These are phyloP conservation scores for Caenorhabditis latens DNA, from an alignment of 1,140 invertebrate genomes.

Conservation along the genomic window DNA sequence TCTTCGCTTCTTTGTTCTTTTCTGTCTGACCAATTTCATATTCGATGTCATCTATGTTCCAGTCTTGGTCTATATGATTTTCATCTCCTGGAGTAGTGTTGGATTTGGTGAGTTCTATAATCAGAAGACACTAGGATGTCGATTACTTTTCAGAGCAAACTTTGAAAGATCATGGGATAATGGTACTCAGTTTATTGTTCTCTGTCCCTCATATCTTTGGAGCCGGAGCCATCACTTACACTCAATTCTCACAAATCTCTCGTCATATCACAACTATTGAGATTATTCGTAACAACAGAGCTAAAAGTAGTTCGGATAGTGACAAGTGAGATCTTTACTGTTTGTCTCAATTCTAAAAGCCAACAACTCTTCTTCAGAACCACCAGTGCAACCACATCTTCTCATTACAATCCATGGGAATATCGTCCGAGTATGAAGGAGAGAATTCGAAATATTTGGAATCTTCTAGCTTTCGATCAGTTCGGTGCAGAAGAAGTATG, in stretches of 20 bases:
- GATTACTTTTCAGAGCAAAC: constrained; percentile 19
- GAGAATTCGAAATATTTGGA: constrained; percentile 36
- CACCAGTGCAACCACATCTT: background rate
- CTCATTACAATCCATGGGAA: constrained; percentile 1
- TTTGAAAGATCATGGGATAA: background rate
- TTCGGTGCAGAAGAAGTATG: background rate
- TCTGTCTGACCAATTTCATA: constrained; percentile 12
- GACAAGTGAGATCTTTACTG: background rate
- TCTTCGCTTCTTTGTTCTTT: constrained; percentile 20
- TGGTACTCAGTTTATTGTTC: constrained; percentile 20
- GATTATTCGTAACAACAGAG: background rate
- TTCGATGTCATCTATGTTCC: constrained; percentile 12
- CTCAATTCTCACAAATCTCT: constrained; percentile 47
- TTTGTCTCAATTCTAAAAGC: too few relatives aligned
- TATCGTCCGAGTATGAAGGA: background rate
- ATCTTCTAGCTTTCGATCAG: constrained; percentile 12
- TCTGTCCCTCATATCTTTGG: constrained; percentile 13
- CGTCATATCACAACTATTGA: constrained; percentile 38
- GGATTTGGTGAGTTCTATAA: background rate
- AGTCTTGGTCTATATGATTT: constrained; percentile 8
- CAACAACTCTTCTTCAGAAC: background rate
- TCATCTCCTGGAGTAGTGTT: background rate
- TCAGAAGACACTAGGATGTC: background rate
- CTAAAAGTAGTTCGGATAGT: background rate
- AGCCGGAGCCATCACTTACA: constrained; percentile 10